Conservation (phyloP, 2,797 vertebrate genomes). For the Urocyon cinereoargenteus region DNA sequence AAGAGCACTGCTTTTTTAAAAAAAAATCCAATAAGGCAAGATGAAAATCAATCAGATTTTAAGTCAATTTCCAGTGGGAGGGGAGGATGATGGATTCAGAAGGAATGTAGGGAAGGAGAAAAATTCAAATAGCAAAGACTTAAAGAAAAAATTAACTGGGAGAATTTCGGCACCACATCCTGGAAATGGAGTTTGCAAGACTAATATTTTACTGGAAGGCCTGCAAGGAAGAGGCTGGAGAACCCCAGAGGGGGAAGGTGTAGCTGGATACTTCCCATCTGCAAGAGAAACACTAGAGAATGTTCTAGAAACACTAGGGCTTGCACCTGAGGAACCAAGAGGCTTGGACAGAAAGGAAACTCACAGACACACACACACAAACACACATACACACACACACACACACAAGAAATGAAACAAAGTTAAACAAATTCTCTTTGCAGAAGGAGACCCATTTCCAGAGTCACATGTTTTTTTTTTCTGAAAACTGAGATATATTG, state of each 20-base stretch:
- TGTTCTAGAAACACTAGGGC: neutral
- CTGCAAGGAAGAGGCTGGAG: neutral
- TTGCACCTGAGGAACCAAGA: neutral
- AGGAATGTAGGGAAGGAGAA: slow-evolving; percentile 3
- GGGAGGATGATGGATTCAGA: no score
- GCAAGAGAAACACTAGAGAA: no score
- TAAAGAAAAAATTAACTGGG: neutral
- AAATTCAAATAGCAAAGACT: slow-evolving; percentile 23
- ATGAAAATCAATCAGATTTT: slow-evolving; percentile 7
- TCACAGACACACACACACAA: no score
- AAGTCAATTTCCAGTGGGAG: neutral
- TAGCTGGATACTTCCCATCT: neutral
- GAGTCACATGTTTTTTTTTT: neutral
- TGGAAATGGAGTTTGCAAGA: neutral
- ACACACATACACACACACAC: no score
- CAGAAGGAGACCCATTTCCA: neutral
- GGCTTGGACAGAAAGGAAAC: neutral
- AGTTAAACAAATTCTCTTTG: neutral
- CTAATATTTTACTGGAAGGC: neutral
- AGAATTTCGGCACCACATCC: neutral
- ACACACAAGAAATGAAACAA: neutral
- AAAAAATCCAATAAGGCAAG: neutral
- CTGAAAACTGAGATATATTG: neutral
- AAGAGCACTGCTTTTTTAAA: neutral
- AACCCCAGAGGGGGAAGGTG: neutral